Evolutionary conservation across 2,888 invertebrate species (phyloP).

Genomic region (Eupithecia abbreviata): DNA sequence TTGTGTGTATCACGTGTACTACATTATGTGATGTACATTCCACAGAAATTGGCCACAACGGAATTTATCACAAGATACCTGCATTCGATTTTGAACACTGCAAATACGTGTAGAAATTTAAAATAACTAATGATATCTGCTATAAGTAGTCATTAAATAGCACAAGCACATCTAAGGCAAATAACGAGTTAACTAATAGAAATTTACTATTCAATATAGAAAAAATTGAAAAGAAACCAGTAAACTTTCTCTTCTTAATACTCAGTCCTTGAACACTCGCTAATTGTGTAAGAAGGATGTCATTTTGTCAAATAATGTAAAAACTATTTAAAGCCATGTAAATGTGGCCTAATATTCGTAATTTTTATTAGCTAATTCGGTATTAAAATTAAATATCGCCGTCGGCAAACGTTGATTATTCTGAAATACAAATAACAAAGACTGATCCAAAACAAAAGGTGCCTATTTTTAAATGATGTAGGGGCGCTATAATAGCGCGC

Average conservation of each 20-base stretch:
- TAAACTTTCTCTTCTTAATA: background rate
- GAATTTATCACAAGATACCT: constrained; percentile 15
- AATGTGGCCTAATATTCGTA: background rate
- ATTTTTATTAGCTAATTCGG: background rate
- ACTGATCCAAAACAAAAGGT: constrained; percentile 11
- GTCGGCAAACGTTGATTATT: background rate
- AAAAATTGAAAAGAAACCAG: background rate
- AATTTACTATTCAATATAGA: background rate
- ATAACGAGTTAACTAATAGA: background rate
- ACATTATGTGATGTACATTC: constrained; percentile 36
- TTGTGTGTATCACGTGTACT: constrained; percentile 33
- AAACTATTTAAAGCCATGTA: background rate
- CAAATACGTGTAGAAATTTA: background rate
- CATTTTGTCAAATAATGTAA: background rate
- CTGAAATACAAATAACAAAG: background rate
- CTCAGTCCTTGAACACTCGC: background rate
- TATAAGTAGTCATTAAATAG: background rate
- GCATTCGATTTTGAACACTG: background rate
- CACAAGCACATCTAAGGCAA: constrained; percentile 18
- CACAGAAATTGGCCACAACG: constrained; percentile 35
- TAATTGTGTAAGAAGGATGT: no score
- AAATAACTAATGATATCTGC: background rate
- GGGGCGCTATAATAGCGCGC: background rate
- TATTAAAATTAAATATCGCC: background rate
- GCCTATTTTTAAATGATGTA: background rate